Base-by-base conservation (phyloP, 2,797 vertebrate genomes). In the Ctenosaura bakeri region DNA sequence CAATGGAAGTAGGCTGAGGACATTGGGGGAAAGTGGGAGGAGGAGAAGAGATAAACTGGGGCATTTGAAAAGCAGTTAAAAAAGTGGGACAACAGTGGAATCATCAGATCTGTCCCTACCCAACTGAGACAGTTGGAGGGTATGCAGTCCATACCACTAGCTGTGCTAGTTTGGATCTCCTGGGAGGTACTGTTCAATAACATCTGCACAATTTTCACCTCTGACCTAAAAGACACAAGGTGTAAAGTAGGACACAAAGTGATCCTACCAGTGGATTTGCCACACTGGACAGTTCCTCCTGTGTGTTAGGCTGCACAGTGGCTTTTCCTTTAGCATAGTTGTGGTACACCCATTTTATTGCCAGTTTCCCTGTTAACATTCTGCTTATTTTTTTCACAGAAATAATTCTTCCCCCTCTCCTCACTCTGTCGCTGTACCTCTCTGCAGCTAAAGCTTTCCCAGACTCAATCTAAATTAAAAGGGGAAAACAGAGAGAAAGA, bases 401-500 rank as follows among this genome's bases (percentile, higher is more conserved):
- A 24, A 91, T 81, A n/a, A 83, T 90, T 62, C 35, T 83, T 69
- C 26, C 71, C 32, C 0, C 0, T 59, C 42, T 73, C 83, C 50
- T 1, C 3, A 46, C 56, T 85, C 74, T 64, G 77, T 38, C 73
- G 88, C 83, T 62, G n/a, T 78, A 64, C 12, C n/a, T 56, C 9
- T n/a, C 2, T 0, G 87, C 32, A 91, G 90, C 88, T 1, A 81
- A 66, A 50, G 46, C 1, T 59, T 94, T 82, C 29, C 7, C 64
- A 35, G 89, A 64, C 90, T 88, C 89, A 91, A 26, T 90, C 94
- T 90, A 76, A 83, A 35, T 88, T 89, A 42, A 18, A 88, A 26
- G 24, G n/a, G 52, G 20, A 4, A 38, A 24, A 80, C n/a, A 92
- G 90, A 77, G 50, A 0, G 82, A 86, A 89, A 8, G 86, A 88